phyloP scores from a whole-genome alignment of 2,797 vertebrate species.

The Cuculus canorus region DNA sequence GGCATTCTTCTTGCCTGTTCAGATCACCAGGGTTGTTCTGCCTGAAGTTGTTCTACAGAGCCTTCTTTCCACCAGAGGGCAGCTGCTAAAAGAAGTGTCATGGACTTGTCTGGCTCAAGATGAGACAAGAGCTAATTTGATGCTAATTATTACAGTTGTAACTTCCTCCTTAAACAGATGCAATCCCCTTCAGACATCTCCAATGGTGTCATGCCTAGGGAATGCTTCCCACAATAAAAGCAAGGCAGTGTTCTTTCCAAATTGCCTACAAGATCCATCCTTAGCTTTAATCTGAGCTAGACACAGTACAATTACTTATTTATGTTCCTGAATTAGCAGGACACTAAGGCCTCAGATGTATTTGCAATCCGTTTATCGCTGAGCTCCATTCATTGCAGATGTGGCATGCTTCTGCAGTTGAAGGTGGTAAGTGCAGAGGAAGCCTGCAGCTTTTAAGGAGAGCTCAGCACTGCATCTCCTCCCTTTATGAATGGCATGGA shows the following conservation, averaged over 20 bases:
- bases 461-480: neutral
- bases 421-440: neutral
- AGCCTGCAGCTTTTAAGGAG: neutral
- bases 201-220: neutral
- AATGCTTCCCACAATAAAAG: neutral
- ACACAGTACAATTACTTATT: neutral
- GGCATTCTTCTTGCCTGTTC: neutral
- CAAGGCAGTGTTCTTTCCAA: neutral
- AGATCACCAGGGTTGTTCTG: neutral
- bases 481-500: neutral
- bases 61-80: conserved; percentile 33
- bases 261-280: neutral
- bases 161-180: conserved; percentile 22
- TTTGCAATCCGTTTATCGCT: neutral
- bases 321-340: conserved; percentile 6
- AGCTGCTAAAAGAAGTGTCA: neutral
- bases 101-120: neutral
- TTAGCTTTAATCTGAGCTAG: neutral
- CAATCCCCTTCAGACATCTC: conserved; percentile 8
- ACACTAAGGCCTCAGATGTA: neutral
- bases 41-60: neutral
- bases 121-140: conserved; percentile 13
- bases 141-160: conserved; percentile 17
- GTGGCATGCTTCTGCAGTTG: neutral
- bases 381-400: neutral